Base-by-base conservation (phyloP, 2,797 vertebrate species). In the Acipenser ruthenus region DNA sequence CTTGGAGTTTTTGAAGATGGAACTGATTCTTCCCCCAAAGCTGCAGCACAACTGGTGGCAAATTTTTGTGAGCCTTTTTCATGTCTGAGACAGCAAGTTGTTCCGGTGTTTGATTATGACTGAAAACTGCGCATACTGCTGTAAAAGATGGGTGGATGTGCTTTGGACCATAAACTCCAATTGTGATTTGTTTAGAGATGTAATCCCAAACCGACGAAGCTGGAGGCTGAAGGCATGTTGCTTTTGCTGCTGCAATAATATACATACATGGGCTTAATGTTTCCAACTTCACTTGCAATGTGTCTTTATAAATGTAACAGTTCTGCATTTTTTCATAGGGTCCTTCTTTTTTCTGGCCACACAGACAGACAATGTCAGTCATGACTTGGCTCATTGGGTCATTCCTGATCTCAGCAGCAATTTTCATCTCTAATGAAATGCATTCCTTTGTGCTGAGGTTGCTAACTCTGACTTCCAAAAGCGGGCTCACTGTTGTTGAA, bases 111-210 rank as follows among this genome's bases (percentile, higher is more conserved):
- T 93, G 91, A 70, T 86, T 92, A 50, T 99, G 95, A 74, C 92
- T 89, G 68, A 92, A 95, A 62, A 96, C 76, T 10, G 91, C 88
- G 70, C 94, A 81, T 68, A 97, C 82, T 23, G 83, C 82, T 71
- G 95, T 97, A 74, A 99, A 95, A 61, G 89, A 92, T 3, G 96
- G 96, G 73, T 98, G 97, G 73, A 97, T 94, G 73, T 94, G 88
- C 78, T 92, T 95, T 68, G 96, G 97, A 55, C 97, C 97, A 71
- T 96, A 99, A 77, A 98, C 82, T 49, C 93, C 95, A 18, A 98
- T 65, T 0, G 93, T 95, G 55, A 91, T 77, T 47, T 78, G 87
- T 70, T 92, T 92, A 6, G 94, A 84, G 62, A 98, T 84, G 66
- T 94, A 95, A 80, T 98, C 91, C 94, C 95, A 98, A 51, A 97